Evolutionary conservation across 2,888 invertebrate genomes (phyloP).

Genomic region (Eristalinus sepulchralis): DNA sequence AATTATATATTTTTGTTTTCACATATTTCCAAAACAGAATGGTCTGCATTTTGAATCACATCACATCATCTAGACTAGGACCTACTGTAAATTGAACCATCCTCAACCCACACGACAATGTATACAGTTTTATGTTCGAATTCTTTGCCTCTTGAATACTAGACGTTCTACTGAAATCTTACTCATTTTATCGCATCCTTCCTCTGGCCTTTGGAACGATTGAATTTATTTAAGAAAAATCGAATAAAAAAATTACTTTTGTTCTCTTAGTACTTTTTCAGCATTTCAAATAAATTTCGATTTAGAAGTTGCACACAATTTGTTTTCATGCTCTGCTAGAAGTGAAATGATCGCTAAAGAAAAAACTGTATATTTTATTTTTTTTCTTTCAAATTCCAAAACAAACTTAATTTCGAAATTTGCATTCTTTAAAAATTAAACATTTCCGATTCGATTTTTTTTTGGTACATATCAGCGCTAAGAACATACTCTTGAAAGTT

Average conservation of each 20-base stretch:
- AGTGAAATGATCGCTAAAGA: conserved; percentile 69
- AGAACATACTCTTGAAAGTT: background rate
- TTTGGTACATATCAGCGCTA: conserved; percentile 55
- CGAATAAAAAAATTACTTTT: conserved; percentile 1
- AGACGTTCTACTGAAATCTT: conserved; percentile 23
- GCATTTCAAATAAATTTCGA: conserved; percentile 31
- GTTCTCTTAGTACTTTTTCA: background rate
- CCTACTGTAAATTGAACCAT: conserved; percentile 40
- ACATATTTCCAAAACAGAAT: background rate
- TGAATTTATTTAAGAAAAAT: conserved; percentile 49
- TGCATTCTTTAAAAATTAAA: no score
- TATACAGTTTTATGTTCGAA: background rate
- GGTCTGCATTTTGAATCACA: conserved; percentile 36
- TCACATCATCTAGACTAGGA: conserved; percentile 35
- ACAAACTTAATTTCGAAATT: conserved; percentile 40
- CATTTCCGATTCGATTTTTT: no score
- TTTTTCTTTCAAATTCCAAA: conserved; percentile 52
- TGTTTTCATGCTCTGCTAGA: conserved; percentile 69
- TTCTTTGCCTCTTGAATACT: conserved; percentile 23
- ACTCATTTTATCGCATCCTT: conserved; percentile 44
- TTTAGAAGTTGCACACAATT: conserved; percentile 67
- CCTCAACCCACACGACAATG: conserved; percentile 11
- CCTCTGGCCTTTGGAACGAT: conserved; percentile 61
- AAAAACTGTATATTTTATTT: conserved; percentile 1
- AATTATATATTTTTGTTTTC: background rate